Evolutionary conservation across 2,888 invertebrate genomes (phyloP).

Genomic region (Drosophila lutescens): DNA sequence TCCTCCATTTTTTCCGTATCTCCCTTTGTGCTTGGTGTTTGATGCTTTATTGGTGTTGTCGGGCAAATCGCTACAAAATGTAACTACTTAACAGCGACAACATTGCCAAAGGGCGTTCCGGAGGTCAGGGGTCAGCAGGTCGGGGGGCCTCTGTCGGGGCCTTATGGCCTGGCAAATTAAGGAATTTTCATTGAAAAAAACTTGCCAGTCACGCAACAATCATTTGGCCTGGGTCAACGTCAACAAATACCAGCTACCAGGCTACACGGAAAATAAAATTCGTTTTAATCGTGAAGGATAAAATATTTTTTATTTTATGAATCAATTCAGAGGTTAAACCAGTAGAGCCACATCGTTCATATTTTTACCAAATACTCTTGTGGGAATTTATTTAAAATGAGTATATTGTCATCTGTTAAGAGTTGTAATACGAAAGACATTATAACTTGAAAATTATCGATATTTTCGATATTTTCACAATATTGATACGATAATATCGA

Average conservation of each 20-base stretch:
- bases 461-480: no score
- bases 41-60: slow-evolving; percentile 52
- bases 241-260: slow-evolving; percentile 12
- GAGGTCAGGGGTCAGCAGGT: background rate
- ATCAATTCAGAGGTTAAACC: no score
- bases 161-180: slow-evolving; percentile 68
- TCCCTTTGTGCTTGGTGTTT: background rate
- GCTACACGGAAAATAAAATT: background rate
- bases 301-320: no score
- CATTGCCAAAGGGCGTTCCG: slow-evolving; percentile 40
- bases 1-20: background rate
- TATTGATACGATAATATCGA: no score
- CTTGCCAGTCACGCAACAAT: slow-evolving; percentile 82
- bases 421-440: no score
- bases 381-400: no score
- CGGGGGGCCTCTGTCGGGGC: slow-evolving; percentile 2
- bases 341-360: no score
- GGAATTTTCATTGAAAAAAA: slow-evolving; percentile 71
- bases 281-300: no score
- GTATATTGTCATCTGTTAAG: no score
- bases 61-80: slow-evolving; percentile 76
- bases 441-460: no score
- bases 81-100: slow-evolving; percentile 78
- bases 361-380: no score
- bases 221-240: slow-evolving; percentile 59